These are phyloP conservation scores for Linnaemya tessellans DNA, from an alignment of 2,888 invertebrate species.

Conservation along the genomic window DNA sequence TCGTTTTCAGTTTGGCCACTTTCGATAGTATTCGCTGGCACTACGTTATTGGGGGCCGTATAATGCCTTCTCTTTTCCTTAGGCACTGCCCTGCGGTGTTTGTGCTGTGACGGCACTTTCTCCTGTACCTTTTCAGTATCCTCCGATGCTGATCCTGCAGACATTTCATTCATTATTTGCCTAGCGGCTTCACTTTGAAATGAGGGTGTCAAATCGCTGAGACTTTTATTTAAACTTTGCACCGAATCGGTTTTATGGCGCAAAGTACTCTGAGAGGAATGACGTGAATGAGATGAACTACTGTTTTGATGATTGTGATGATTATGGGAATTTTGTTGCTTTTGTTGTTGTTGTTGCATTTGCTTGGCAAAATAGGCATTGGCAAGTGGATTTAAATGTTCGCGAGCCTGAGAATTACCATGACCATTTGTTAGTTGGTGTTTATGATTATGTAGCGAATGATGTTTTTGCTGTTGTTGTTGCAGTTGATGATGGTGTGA, in stretches of 20 bases:
- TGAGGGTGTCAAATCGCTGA: slow-evolving; percentile 87
- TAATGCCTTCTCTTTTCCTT: slow-evolving; percentile 93
- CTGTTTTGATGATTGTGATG: slow-evolving; percentile 58
- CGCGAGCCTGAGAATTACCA: slow-evolving; percentile 72
- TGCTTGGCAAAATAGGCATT: slow-evolving; percentile 81
- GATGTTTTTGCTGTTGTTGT: slow-evolving; percentile 75
- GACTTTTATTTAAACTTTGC: slow-evolving; percentile 82
- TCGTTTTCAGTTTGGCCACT: slow-evolving; percentile 85
- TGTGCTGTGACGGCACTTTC: slow-evolving; percentile 85
- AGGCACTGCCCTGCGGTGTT: slow-evolving; percentile 88
- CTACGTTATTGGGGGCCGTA: slow-evolving; percentile 91
- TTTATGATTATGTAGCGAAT: slow-evolving; percentile 76
- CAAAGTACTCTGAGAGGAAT: slow-evolving; percentile 78
- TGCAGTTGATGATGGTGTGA: slow-evolving; percentile 73
- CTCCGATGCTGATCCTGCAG: slow-evolving; percentile 84
- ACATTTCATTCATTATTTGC: slow-evolving; percentile 93
- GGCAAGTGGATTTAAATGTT: slow-evolving; percentile 79
- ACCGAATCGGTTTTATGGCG: slow-evolving; percentile 82
- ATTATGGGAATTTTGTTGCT: slow-evolving; percentile 69
- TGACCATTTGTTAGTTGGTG: slow-evolving; percentile 69
- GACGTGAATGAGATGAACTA: slow-evolving; percentile 74
- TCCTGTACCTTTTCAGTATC: slow-evolving; percentile 81
- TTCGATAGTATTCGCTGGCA: slow-evolving; percentile 86
- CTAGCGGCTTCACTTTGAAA: slow-evolving; percentile 94
- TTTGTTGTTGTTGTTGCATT: slow-evolving; percentile 78